These are phyloP conservation scores for Noctuana brunneofusca DNA, from an alignment of 2,888 invertebrate genomes.

Conservation along the genomic window DNA sequence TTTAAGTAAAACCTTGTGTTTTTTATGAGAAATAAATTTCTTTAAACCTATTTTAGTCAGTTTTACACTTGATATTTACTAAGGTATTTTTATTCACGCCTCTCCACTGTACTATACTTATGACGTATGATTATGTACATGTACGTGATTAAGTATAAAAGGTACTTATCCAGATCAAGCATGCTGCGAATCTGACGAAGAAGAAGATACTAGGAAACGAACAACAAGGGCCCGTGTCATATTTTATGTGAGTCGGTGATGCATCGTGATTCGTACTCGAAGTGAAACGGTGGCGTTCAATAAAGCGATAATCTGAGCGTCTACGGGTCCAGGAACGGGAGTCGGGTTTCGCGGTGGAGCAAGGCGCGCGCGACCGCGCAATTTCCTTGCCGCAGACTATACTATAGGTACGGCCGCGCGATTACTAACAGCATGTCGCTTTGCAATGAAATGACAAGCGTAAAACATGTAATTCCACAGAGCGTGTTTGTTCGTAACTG, in stretches of 20 bases:
- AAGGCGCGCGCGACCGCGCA: conserved; percentile 72
- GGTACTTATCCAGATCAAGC: neutral
- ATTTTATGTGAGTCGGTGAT: conserved; percentile 30
- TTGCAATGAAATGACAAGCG: conserved; percentile 31
- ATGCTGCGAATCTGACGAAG: neutral
- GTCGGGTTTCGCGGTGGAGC: conserved; percentile 67
- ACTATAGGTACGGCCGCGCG: conserved; percentile 24
- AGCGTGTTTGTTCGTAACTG: conserved; percentile 2
- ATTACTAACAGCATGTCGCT: conserved; percentile 31
- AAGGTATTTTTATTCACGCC: no score
- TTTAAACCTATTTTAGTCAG: no score
- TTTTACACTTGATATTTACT: no score
- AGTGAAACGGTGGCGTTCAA: conserved; percentile 39
- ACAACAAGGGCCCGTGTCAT: conserved; percentile 12
- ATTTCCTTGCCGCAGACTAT: conserved; percentile 51
- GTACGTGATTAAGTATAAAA: no score
- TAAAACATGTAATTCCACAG: conserved; percentile 23
- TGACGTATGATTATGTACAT: no score
- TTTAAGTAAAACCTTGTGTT: no score
- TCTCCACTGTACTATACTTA: no score
- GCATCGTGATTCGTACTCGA: conserved; percentile 32
- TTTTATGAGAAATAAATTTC: no score
- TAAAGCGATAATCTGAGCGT: conserved; percentile 38
- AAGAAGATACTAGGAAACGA: conserved; percentile 24
- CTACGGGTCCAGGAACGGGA: conserved; percentile 41